Evolutionary conservation across 2,797 vertebrate genomes (phyloP).

Genomic region (Anguilla megastoma): DNA sequence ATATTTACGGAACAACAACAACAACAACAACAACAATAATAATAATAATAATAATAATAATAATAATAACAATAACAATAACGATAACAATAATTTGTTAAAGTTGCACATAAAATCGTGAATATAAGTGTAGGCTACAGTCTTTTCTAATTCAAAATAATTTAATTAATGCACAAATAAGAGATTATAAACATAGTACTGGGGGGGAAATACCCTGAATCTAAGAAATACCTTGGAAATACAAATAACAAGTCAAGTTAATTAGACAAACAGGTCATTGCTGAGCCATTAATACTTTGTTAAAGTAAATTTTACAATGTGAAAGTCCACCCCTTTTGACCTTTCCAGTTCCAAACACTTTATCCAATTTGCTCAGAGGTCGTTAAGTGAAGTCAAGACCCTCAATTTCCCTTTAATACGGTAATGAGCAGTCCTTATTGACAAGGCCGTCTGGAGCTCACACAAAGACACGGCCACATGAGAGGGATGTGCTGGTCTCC

Average conservation of each 20-base stretch:
- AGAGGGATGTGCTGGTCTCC: constrained; percentile 17
- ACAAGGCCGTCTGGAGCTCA: constrained; percentile 45
- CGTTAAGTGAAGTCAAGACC: constrained; percentile 59
- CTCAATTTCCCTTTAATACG: constrained; percentile 49
- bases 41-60: not conserved
- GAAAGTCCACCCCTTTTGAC: constrained; percentile 28
- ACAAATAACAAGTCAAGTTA: not conserved
- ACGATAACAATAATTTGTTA: not conserved
- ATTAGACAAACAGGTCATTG: constrained; percentile 13
- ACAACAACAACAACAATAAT: constrained; percentile 9
- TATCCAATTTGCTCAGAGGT: constrained; percentile 59
- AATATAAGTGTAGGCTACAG: not conserved
- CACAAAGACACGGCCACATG: constrained; percentile 37
- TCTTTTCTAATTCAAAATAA: not conserved
- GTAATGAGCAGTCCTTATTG: constrained; percentile 57
- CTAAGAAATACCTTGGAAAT: not conserved
- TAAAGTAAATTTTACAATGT: constrained; percentile 32
- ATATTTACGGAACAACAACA: not conserved
- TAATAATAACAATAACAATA: constrained; percentile 16
- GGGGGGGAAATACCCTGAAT: not conserved
- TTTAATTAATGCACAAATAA: not conserved
- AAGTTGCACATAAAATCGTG: not conserved
- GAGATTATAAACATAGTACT: not conserved
- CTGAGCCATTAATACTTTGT: constrained; percentile 43
- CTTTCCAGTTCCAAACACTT: constrained; percentile 54